Conservation (phyloP, 2,888 invertebrate species). For the Pecten maximus region DNA sequence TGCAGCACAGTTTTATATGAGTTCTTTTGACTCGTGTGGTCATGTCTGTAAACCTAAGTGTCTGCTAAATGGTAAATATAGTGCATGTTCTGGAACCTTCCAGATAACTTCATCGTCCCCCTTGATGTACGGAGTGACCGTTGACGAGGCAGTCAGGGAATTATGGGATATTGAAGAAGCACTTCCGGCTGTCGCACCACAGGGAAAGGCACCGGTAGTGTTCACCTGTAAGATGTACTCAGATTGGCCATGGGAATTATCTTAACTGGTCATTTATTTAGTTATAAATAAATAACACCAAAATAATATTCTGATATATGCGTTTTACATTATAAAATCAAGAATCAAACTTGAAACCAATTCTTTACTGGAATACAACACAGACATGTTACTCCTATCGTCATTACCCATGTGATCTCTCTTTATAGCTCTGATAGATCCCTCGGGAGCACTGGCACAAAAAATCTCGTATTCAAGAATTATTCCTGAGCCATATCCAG, state of each 20-base stretch:
- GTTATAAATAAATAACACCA: background rate
- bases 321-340: too few relatives aligned
- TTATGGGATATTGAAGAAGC: background rate
- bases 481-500: too few relatives aligned
- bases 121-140: background rate
- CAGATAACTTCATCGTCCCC: background rate
- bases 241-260: background rate
- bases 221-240: background rate
- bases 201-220: background rate
- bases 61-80: background rate
- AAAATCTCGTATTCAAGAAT: too few relatives aligned
- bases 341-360: too few relatives aligned
- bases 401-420: too few relatives aligned
- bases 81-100: background rate
- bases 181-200: background rate
- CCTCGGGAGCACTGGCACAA: too few relatives aligned
- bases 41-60: slow-evolving; percentile 39
- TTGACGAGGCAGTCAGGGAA: background rate
- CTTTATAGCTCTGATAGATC: too few relatives aligned
- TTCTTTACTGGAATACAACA: too few relatives aligned
- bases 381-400: too few relatives aligned
- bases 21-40: slow-evolving; percentile 42
- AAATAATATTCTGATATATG: too few relatives aligned
- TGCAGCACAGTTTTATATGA: slow-evolving; percentile 29
- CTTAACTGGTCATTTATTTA: background rate